Base-by-base conservation (phyloP, 2,797 vertebrate species). In the Karalla daura region DNA sequence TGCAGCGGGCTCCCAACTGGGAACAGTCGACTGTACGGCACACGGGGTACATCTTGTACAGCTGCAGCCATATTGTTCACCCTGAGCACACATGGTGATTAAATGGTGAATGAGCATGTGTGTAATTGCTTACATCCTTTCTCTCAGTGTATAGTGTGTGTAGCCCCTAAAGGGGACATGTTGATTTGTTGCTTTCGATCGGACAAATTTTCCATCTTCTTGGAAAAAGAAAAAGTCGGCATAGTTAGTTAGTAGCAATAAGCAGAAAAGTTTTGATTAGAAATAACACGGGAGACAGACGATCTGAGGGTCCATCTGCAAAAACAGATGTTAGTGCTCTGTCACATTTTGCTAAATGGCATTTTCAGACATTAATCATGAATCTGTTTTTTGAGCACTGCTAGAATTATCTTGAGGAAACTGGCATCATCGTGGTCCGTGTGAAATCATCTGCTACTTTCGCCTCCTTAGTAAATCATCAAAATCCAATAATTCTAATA, bases 61-160 rank as follows among this genome's bases (percentile, higher is more conserved):
- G 70, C 70, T 81, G 84, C 63, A 67, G 66, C 53, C 30, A 51
- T 33, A 69, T 64, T 56, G 27, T 36, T 70, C 62, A 37, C 30
- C 51, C 14, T 0, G 10, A 80, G 30, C 40, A 60, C 62, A 63
- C 37, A 52, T 63, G 49, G 49, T 68, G 51, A 74, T 71, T 71
- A 64, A 60, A 69, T 45, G 40, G 37, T 63, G 54, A 51, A 64
- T 68, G 67, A 37, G 51, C 41, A 21, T 23, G 65, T 47, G 33
- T 62, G n/a, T 70, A 63, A 74, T 74, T 62, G 74, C 23, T 20
- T 20, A 23, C 37, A 25, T 32, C 23, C 39, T 63, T 52, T 71
- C 21, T 50, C 40, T 46, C 11, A 30, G n/a, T 63, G 25, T 1
- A 33, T 18, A 14, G 13, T 53, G n/a, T 44, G 25, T 32, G 35